phyloP scores from a whole-genome alignment of 2,113 vertebrate species.

The Uria lomvia region DNA sequence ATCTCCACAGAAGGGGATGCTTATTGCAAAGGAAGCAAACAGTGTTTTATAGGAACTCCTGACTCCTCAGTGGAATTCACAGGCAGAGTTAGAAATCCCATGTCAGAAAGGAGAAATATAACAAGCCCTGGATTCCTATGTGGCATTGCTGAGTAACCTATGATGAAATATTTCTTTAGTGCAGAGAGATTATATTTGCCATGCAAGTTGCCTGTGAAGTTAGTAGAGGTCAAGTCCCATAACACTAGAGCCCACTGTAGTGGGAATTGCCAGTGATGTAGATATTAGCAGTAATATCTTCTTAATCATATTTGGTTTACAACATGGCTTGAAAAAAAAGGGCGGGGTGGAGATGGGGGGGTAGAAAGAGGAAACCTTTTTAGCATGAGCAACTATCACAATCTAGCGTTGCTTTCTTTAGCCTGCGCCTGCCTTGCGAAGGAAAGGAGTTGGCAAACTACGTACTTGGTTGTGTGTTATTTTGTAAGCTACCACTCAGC shows the following conservation, averaged over 20 bases:
- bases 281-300: neutral
- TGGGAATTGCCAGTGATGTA: neutral
- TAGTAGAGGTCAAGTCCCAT: neutral
- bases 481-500: neutral
- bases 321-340: neutral
- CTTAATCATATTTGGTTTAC: neutral
- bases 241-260: neutral
- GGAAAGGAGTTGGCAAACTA: neutral
- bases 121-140: neutral
- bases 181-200: neutral
- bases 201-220: neutral
- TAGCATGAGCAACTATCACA: neutral
- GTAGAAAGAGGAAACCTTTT: neutral
- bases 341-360: accelerated
- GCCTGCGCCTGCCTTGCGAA: neutral
- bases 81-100: neutral
- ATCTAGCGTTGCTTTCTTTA: neutral
- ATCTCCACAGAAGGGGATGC: neutral
- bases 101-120: neutral
- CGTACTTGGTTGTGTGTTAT: neutral
- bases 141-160: neutral
- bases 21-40: neutral
- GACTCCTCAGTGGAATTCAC: neutral
- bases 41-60: neutral
- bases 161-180: neutral